Base-by-base conservation (phyloP, 2,113 vertebrate species). In the Brachirus orientalis region DNA sequence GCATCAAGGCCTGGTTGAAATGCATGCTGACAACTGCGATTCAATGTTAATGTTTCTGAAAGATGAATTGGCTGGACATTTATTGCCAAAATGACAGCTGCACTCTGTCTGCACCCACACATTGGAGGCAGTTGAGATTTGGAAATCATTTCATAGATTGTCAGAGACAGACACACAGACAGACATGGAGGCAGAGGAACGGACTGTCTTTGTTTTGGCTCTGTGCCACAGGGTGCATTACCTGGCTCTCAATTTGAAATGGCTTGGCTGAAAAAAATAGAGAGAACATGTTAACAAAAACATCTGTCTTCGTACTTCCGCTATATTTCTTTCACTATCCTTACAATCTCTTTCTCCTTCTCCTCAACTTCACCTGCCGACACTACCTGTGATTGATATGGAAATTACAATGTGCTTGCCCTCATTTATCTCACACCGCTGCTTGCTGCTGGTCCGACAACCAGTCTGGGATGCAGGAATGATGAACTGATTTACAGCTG, bases 41-140 rank as follows among this genome's bases (percentile, higher is more conserved):
- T 80, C 82, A 58, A 70, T 64, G 75, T 68, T 79, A 83, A 85
- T 80, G 83, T 44, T 52, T 72, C 61, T 4, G 36, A 58, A 35
- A 48, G 78, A 75, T 86, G 68, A 80, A 88, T 88, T 71, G 61
- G 51, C 71, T 8, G 71, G 81, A 72, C 60, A 43, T 83, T 80
- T 87, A 77, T 61, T 53, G 67, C 55, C 67, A 81, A 68, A 79
- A 72, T 78, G 88, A 89, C 90, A 87, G 84, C 82, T 86, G 86
- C 75, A 65, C 78, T 86, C 38, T 50, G 62, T 63, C 62, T 76
- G 78, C 74, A 81, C 74, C 74, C 60, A n/a, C 37, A 51, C 56
- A 65, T 41, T 59, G 46, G 55, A 64, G 56, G 38, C n/a, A 1
- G 48, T 63, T 56, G 44, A 58, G 59, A 74, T 61, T 53, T 43